These are phyloP conservation scores for Erebia ligea DNA, from an alignment of 2,888 invertebrate genomes.

Conservation along the genomic window DNA sequence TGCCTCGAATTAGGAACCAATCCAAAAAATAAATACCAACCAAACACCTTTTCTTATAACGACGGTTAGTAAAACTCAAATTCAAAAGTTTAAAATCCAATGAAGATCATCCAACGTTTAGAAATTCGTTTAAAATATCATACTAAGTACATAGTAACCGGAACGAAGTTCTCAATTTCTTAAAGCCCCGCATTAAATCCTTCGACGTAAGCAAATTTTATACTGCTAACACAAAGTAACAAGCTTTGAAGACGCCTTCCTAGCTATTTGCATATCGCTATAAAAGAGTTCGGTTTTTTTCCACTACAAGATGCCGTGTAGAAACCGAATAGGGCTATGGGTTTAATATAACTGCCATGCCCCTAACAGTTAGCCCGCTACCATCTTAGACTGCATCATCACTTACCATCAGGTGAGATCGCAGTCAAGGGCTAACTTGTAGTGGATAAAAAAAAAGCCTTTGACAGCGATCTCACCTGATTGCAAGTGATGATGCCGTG, in stretches of 20 bases:
- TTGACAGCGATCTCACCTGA: too few relatives aligned
- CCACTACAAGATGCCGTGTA: too few relatives aligned
- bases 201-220: slow-evolving; percentile 21
- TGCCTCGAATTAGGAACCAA: too few relatives aligned
- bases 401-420: too few relatives aligned
- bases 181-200: slow-evolving; percentile 14
- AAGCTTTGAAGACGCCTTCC: slow-evolving; percentile 27
- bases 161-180: slow-evolving; percentile 15
- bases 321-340: too few relatives aligned
- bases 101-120: background rate
- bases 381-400: too few relatives aligned
- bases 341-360: too few relatives aligned
- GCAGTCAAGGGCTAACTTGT: too few relatives aligned
- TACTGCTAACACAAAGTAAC: slow-evolving; percentile 27
- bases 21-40: too few relatives aligned
- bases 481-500: too few relatives aligned
- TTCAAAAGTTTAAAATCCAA: slow-evolving; percentile 1
- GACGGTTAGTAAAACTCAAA: background rate
- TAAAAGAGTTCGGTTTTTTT: slow-evolving; percentile 7
- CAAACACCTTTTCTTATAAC: background rate
- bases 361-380: too few relatives aligned
- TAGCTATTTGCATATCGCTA: slow-evolving; percentile 35
- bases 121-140: slow-evolving; percentile 4
- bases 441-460: too few relatives aligned
- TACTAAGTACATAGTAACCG: background rate